phyloP scores from a whole-genome alignment of 2,113 vertebrate genomes.

The Oncorhynchus tshawytscha region DNA sequence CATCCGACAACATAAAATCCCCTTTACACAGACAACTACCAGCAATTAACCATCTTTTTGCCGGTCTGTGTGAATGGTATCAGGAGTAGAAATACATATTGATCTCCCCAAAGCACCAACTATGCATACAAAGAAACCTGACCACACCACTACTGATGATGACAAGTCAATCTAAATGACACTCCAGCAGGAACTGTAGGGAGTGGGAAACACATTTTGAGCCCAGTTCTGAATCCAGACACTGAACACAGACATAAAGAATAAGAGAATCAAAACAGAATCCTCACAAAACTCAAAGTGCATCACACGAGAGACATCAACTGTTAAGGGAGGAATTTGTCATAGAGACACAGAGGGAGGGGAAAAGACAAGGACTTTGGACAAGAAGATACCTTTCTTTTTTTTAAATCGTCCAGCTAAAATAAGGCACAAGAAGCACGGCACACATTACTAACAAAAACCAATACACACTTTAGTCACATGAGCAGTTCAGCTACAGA shows the following conservation, averaged over 20 bases:
- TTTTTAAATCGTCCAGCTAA: constrained; percentile 76
- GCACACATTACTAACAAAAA: constrained; percentile 32
- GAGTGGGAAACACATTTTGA: background rate
- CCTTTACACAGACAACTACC: too few species aligned
- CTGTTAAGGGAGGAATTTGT: background rate
- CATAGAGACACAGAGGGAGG: background rate
- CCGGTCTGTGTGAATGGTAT: too few species aligned
- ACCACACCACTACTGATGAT: too few species aligned
- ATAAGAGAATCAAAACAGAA: too few species aligned
- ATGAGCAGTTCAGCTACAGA: constrained; percentile 3
- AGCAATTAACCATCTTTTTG: too few species aligned
- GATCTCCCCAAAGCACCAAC: too few species aligned
- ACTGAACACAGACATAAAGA: background rate
- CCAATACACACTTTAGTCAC: background rate
- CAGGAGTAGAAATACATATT: too few species aligned
- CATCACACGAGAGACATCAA: background rate
- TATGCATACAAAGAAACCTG: too few species aligned
- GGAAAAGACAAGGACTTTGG: constrained; percentile 23
- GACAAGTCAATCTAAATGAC: too few species aligned
- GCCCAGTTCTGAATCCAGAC: background rate
- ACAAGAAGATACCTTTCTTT: constrained; percentile 73
- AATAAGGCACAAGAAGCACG: constrained; percentile 68
- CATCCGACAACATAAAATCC: background rate
- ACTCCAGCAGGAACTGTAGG: too few species aligned
- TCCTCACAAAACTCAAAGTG: background rate